A percentile compares a stretch with the other conserved stretches of the same genome.
phyloP scores from a whole-genome alignment of 2,888 invertebrate species.

The Callyntrura sp. region DNA sequence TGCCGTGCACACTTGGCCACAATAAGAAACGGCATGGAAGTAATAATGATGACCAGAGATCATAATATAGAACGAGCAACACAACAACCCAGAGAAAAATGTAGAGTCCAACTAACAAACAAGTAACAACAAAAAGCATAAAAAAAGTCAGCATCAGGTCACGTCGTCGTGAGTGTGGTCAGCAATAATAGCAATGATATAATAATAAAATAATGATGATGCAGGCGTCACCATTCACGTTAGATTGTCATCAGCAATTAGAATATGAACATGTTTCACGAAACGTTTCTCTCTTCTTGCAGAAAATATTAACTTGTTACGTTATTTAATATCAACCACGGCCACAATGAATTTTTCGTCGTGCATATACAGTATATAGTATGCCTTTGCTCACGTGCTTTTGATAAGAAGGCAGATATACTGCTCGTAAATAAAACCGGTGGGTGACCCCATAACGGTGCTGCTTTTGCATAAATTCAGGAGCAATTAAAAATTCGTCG shows the following conservation, averaged over 20 bases:
- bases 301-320: conserved; percentile 49
- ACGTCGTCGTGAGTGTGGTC: conserved; percentile 70
- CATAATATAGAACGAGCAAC: background rate
- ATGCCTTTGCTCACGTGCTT: background rate
- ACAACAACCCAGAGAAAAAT: background rate
- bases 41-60: conserved; percentile 31
- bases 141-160: conserved; percentile 52
- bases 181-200: conserved; percentile 56
- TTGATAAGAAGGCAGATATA: background rate
- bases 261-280: conserved; percentile 64
- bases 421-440: background rate
- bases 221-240: conserved; percentile 53
- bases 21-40: conserved; percentile 12
- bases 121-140: background rate
- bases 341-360: background rate
- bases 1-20: background rate
- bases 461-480: conserved; percentile 18
- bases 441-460: background rate
- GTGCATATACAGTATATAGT: background rate
- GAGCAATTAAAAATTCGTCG: conserved; percentile 20
- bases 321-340: background rate
- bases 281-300: conserved; percentile 50
- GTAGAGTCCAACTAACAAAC: background rate
- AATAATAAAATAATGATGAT: conserved; percentile 37
- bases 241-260: conserved; percentile 75